Percentiles rank a stretch among this genome's conserved stretches.
Evolutionary conservation across 2,113 vertebrate species (phyloP).

Genomic region (Pedionomus torquatus): DNA sequence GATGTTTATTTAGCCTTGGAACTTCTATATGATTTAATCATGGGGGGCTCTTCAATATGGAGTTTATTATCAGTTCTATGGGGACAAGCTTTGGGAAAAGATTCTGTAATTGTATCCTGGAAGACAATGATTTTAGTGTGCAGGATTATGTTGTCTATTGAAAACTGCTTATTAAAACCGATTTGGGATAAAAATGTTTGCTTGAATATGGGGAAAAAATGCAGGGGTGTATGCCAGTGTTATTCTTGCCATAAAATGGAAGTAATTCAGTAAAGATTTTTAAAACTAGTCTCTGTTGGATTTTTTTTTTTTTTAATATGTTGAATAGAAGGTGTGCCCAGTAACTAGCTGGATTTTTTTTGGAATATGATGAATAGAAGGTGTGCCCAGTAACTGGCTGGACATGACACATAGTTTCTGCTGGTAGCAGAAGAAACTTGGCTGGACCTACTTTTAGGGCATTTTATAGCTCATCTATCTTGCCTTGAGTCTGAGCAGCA

Average conservation of each 20-base stretch:
- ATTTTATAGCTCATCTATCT: background rate
- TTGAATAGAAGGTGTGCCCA: background rate
- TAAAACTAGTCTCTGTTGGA: background rate
- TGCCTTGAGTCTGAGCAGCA: background rate
- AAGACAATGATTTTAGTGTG: background rate
- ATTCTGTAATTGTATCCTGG: constrained; percentile 17
- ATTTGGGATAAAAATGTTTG: background rate
- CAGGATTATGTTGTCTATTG: background rate
- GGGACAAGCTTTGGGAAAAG: constrained; percentile 38
- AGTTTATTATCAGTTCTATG: constrained; percentile 17
- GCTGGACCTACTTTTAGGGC: background rate
- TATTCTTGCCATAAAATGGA: background rate
- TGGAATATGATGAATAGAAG: constrained; percentile 23
- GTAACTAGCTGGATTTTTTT: background rate
- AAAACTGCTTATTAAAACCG: background rate
- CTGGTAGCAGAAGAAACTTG: background rate
- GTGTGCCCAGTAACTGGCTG: constrained; percentile 34
- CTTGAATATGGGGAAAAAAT: background rate
- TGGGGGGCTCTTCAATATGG: background rate
- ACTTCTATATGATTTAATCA: background rate
- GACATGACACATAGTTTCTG: constrained; percentile 31
- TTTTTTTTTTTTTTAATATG: background rate
- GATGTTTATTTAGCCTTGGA: background rate
- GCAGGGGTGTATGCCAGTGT: background rate
- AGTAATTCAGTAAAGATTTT: background rate